Base-by-base conservation (phyloP, 2,888 invertebrate species). In the Heliconius hortense region DNA sequence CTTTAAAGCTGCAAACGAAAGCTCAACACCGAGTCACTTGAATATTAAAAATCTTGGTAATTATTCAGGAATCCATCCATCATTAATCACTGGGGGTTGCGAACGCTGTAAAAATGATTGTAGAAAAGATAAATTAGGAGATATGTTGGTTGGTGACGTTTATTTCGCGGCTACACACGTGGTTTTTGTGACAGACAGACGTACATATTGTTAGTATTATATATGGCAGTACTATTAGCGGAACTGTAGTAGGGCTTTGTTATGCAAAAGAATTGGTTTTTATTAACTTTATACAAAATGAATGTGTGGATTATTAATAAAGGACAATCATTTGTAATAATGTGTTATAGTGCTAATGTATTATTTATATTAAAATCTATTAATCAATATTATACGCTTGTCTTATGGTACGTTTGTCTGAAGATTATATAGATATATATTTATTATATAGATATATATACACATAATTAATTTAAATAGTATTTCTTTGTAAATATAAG, bases 31-130 rank as follows among this genome's bases (percentile, higher is more conserved):
- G 87, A 92, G 93, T 92, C 93, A 91, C 93, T 94, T 93, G 91
- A 93, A 94, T 93, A 93, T 94, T 93, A 94, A 94, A 94, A 94
- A 92, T 93, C 93, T 90, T 91, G 91, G 93, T 94, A 94, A 94
- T 94, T 94, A 94, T 94, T 94, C 93, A 93, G 93, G 93, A 93
- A 93, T 94, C 93, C 92, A 94, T 94, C 93, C 92, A 93, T 94
- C 94, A 94, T 94, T 94, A 94, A 94, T 94, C 94, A 93, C 86
- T 82, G 90, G 88, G 90, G 91, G 89, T 90, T 84, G 86, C 84
- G 84, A 89, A 90, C 88, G 90, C 85, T 91, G 92, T 93, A 93
- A 94, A 93, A 92, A 93, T 93, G 83, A 93, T 93, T 93, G 92
- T 93, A 91, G 89, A 89, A 89, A 90, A 93, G 94, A 94, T 93